phyloP scores from a whole-genome alignment of 2,113 vertebrate genomes.

The Centrocercus urophasianus region DNA sequence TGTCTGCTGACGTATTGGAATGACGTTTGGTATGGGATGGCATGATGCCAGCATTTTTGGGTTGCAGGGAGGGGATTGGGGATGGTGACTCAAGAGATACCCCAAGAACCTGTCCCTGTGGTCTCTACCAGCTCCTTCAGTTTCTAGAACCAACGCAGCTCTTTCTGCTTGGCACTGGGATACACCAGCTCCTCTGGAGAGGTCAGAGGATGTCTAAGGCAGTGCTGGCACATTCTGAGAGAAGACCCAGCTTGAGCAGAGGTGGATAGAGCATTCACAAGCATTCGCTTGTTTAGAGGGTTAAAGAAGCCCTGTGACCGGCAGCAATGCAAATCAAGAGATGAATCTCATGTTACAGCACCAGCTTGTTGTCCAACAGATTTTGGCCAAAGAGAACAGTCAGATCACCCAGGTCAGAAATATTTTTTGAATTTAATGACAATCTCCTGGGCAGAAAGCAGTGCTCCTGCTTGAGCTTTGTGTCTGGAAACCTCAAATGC shows the following conservation, averaged over 20 bases:
- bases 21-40: not conserved
- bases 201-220: not conserved
- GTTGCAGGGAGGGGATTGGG: not conserved
- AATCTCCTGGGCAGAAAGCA: not conserved
- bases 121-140: not conserved
- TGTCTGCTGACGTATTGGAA: not conserved
- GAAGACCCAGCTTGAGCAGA: not conserved
- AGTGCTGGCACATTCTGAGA: not conserved
- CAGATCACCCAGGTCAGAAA: not conserved
- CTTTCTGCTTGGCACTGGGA: not conserved
- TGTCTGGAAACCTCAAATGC: not conserved
- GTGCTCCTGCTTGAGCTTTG: not conserved
- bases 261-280: not conserved
- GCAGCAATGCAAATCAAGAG: not conserved
- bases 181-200: not conserved
- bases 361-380: not conserved
- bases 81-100: not conserved
- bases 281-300: too few species aligned
- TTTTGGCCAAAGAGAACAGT: not conserved
- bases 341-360: not conserved
- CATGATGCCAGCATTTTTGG: not conserved
- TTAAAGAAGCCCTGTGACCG: not conserved
- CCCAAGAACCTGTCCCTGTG: not conserved
- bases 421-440: not conserved
- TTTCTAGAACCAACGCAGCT: not conserved